Base-by-base conservation (phyloP, 2,888 invertebrate genomes). In the Schizaphis graminum region DNA sequence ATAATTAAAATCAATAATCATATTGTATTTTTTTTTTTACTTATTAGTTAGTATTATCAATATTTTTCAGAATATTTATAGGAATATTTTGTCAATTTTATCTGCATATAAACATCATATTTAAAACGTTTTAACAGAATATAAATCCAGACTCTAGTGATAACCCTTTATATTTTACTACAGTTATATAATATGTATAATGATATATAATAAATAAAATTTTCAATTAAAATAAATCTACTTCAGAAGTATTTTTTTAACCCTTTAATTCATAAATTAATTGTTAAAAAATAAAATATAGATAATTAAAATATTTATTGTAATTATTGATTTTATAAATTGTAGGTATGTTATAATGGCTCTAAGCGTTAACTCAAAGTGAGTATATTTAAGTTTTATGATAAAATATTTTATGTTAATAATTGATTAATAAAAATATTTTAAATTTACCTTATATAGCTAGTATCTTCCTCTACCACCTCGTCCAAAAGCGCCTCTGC, bases 401-500 rank as follows among this genome's bases (percentile, higher is more conserved):
- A 35, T 26, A 88, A 10, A 77, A 85, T 85, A 35, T 21, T 93
- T 26, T 53, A 67, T 57, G 47, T 89, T 85, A 93, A 93, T 89
- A 56, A 77, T 11, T 56, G 28, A 92, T 41, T 10, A 57, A 84
- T 67, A 88, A 77, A 13, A 57, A 28, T 24, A 21, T 57, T 35
- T 35, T 24, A 28, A 28, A 85, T 67, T 67, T 94, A 94, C 94
- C 94, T 91, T 87, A 41, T n/a, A 16, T 67, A 94, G 85, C 91
- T 91, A 94, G 67, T 94, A 94, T 67, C 93, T 94, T 49, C 94
- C 93, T 94, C 94, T 94, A 35, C 94, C 96, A 49, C 94, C 91
- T 26, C 94, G 84, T 24, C 88, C 91, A 92, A 88, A 77, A 24
- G 56, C 1, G 77, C 88, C 93, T n/a, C 94, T 91, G n/a, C 93